These are phyloP conservation scores for Anguilla obscura DNA, from an alignment of 2,797 vertebrate genomes.

Conservation along the genomic window DNA sequence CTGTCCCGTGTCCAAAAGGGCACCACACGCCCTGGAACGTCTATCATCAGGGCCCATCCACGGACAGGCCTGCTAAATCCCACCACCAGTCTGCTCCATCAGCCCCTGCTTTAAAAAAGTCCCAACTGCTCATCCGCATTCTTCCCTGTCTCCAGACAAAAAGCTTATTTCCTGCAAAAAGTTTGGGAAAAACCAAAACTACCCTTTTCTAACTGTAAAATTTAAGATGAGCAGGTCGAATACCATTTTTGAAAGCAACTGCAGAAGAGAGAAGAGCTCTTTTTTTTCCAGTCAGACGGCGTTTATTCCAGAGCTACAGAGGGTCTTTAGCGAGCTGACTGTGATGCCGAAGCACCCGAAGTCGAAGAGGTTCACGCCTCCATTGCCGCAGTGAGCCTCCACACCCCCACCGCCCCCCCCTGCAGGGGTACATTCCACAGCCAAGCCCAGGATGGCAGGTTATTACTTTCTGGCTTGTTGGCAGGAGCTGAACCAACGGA, in stretches of 20 bases:
- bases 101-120: not conserved
- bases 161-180: not conserved
- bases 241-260: not conserved
- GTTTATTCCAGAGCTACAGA: not conserved
- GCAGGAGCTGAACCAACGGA: not conserved
- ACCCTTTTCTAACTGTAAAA: not conserved
- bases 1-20: not conserved
- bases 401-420: not conserved
- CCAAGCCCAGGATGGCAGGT: not conserved
- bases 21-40: not conserved
- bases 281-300: not conserved
- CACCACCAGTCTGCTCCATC: not conserved
- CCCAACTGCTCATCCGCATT: not conserved
- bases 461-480: conserved; percentile 22
- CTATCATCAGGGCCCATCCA: not conserved
- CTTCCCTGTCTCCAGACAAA: not conserved
- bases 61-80: not conserved
- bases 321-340: not conserved
- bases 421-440: conserved; percentile 19
- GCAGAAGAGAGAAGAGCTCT: not conserved
- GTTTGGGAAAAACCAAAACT: not conserved
- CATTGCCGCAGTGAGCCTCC: not conserved
- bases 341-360: not conserved
- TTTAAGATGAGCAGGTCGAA: not conserved
- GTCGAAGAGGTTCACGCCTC: not conserved